Conservation (phyloP, 2,888 invertebrate genomes). For the Mythimna albipuncta region DNA sequence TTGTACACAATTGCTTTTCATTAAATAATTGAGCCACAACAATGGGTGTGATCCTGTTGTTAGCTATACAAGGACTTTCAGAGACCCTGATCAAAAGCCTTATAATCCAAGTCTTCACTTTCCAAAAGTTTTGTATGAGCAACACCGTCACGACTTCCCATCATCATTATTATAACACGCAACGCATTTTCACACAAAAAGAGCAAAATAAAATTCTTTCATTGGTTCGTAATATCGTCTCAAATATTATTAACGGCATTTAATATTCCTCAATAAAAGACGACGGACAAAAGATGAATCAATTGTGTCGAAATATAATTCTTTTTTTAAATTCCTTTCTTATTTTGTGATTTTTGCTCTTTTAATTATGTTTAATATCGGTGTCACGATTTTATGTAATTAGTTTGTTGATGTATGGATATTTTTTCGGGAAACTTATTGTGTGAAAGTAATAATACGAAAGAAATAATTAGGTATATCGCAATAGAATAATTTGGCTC, state of each 20-base stretch:
- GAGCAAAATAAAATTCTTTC: conserved; percentile 60
- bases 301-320: conserved; percentile 67
- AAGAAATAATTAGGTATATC: conserved; percentile 50
- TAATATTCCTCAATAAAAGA: conserved; percentile 64
- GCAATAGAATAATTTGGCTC: conserved; percentile 39
- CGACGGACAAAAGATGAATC: conserved; percentile 78
- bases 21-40: conserved; percentile 39
- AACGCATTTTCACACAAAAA: conserved; percentile 65
- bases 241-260: conserved; percentile 51
- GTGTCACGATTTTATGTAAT: conserved; percentile 65
- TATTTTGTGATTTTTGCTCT: conserved; percentile 37
- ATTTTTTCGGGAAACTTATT: conserved; percentile 30
- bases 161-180: conserved; percentile 58
- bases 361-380: conserved; percentile 60
- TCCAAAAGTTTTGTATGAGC: conserved; percentile 70
- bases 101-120: conserved; percentile 70
- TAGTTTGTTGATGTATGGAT: conserved; percentile 25
- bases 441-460: conserved; percentile 19
- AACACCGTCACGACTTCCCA: conserved; percentile 73
- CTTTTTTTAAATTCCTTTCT: conserved; percentile 24
- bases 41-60: conserved; percentile 52
- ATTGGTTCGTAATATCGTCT: conserved; percentile 38
- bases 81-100: conserved; percentile 64
- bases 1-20: conserved; percentile 46
- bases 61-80: conserved; percentile 44